Percentiles rank a stretch among this genome's conserved stretches.
These are phyloP conservation scores for Neopipo cinnamomea DNA, from an alignment of 2,113 vertebrate genomes.

Conservation along the genomic window DNA sequence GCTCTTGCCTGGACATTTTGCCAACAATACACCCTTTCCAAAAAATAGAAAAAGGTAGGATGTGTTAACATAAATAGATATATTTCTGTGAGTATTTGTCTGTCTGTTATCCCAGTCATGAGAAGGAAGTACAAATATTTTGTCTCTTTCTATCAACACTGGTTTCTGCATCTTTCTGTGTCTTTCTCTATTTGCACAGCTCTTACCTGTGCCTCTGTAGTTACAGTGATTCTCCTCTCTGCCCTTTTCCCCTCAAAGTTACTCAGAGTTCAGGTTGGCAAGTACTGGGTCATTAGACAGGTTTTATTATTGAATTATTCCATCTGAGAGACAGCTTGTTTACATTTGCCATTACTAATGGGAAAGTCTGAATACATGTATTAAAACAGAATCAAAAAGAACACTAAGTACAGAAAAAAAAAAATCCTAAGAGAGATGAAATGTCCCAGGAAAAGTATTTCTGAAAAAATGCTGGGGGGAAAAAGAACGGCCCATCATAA, in stretches of 20 bases:
- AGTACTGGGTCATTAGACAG: background rate
- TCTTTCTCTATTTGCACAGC: background rate
- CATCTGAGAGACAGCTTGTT: background rate
- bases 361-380: background rate
- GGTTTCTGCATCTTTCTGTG: background rate
- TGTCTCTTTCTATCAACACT: fast-evolving
- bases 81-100: background rate
- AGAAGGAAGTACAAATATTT: background rate
- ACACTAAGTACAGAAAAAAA: background rate
- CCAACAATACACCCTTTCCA: background rate
- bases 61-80: background rate
- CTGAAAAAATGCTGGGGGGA: background rate
- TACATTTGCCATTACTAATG: background rate
- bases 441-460: background rate
- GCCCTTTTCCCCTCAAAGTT: background rate
- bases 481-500: background rate
- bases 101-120: background rate
- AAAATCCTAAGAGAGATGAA: background rate
- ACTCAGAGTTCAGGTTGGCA: background rate
- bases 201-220: background rate
- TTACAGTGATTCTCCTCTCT: background rate
- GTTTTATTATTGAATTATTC: background rate
- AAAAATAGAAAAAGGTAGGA: background rate
- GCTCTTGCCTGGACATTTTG: background rate
- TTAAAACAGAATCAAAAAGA: background rate